phyloP scores from a whole-genome alignment of 2,888 invertebrate species.

The Tetragnatha montana region DNA sequence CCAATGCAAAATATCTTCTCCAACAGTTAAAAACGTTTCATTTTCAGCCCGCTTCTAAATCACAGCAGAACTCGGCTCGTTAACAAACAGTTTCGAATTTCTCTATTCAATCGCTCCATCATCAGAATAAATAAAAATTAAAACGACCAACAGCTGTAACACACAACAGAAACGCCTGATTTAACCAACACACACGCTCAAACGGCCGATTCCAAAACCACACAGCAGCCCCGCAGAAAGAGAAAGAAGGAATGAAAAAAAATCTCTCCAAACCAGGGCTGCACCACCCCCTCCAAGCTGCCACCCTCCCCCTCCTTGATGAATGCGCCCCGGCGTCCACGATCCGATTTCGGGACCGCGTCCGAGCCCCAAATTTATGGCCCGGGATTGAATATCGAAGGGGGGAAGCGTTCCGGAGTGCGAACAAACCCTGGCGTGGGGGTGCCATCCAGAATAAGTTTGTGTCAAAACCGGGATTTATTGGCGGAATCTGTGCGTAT shows the following conservation, averaged over 20 bases:
- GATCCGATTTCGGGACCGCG: conserved; percentile 67
- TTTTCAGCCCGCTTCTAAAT: too few relatives aligned
- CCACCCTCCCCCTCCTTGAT: conserved; percentile 18
- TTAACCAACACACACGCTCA: too few relatives aligned
- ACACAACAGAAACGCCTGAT: too few relatives aligned
- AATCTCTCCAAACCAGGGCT: not conserved
- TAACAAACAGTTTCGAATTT: too few relatives aligned
- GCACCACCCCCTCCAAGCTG: conserved; percentile 43
- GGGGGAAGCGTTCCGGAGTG: conserved; percentile 58
- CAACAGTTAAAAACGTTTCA: too few relatives aligned
- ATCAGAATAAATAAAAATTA: too few relatives aligned
- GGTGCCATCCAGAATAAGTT: conserved; percentile 68
- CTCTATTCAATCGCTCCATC: too few relatives aligned
- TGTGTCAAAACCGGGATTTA: conserved; percentile 66
- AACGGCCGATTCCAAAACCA: too few relatives aligned
- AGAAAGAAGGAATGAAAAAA: not conserved
- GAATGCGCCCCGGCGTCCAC: conserved; percentile 56
- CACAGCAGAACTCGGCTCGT: too few relatives aligned
- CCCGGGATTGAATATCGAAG: conserved; percentile 67
- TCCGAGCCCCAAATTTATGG: conserved; percentile 65
- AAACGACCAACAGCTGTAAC: too few relatives aligned
- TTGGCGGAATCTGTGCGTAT: conserved; percentile 62
- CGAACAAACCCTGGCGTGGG: conserved; percentile 51
- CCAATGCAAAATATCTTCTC: too few relatives aligned
- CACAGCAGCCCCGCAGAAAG: not conserved